Evolutionary conservation across 2,888 invertebrate genomes (phyloP).

Genomic region (Phyllotreta striolata): DNA sequence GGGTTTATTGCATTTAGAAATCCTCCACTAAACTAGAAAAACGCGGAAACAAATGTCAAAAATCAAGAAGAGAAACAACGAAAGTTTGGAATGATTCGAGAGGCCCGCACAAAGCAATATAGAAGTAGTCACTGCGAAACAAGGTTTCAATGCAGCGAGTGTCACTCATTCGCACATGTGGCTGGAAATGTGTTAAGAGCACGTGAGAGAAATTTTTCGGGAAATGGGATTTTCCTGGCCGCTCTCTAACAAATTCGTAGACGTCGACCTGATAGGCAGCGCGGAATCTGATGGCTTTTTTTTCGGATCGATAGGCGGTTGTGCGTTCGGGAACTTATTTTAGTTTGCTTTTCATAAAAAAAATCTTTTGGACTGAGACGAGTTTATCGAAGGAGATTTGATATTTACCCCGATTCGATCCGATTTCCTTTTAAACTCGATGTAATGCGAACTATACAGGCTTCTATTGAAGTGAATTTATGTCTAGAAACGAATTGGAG

Average conservation of each 20-base stretch:
- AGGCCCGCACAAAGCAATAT: no score
- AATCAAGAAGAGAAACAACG: conserved; percentile 1
- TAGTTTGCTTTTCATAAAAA: conserved; percentile 14
- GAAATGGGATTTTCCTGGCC: conserved; percentile 16
- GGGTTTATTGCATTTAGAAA: no score
- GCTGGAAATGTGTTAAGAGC: conserved; percentile 25
- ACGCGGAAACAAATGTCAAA: not conserved
- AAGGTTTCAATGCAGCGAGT: conserved; percentile 30
- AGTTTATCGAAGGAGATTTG: conserved; percentile 11
- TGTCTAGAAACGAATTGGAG: conserved; percentile 61
- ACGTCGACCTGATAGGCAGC: conserved; percentile 7
- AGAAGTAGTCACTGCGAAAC: conserved; percentile 11
- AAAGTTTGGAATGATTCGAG: no score
- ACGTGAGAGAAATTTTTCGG: conserved; percentile 33
- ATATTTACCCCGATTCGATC: conserved; percentile 2
- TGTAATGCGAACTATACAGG: no score
- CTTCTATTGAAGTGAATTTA: conserved; percentile 63
- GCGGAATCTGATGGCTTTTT: conserved; percentile 12
- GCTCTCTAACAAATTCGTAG: conserved; percentile 16
- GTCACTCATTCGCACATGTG: conserved; percentile 36
- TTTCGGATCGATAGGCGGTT: conserved; percentile 4
- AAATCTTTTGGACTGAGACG: conserved; percentile 3
- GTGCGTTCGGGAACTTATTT: conserved; percentile 12
- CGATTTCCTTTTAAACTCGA: conserved; percentile 1
- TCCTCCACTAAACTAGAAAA: no score